A percentile compares a stretch with the other conserved stretches of the same genome.
phyloP scores from a whole-genome alignment of 2,888 invertebrate genomes.

The Frankliniella intonsa region DNA sequence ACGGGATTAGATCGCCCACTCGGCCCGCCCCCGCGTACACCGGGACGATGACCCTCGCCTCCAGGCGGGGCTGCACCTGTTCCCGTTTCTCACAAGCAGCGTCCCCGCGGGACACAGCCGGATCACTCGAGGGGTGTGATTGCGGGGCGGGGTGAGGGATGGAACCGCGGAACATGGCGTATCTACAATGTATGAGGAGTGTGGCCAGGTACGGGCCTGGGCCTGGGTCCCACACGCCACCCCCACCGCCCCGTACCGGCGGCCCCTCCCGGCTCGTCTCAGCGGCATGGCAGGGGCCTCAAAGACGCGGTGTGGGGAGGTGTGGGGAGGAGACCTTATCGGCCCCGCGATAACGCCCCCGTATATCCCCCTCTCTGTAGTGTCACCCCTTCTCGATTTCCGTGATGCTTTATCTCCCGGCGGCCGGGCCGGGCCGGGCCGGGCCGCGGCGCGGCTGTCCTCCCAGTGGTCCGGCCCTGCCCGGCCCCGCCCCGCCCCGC shows the following conservation, averaged over 20 bases:
- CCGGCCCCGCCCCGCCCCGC: no score
- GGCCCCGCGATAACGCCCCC: not conserved
- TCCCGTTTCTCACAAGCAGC: not conserved
- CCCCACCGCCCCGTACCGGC: not conserved
- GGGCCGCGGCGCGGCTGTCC: not conserved
- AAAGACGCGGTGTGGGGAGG: no score
- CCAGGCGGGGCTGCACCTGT: not conserved
- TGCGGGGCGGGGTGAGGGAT: not conserved
- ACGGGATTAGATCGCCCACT: not conserved
- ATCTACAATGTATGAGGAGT: no score
- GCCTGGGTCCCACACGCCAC: no score
- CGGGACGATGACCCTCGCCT: not conserved
- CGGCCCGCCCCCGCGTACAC: no score
- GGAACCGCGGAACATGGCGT: no score
- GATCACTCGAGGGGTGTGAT: no score
- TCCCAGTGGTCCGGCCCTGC: not conserved
- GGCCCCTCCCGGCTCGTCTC: not conserved
- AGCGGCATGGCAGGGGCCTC: not conserved
- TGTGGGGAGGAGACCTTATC: not conserved
- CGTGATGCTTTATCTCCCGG: not conserved
- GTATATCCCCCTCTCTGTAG: not conserved
- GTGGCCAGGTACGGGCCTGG: no score
- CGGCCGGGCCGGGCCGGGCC: not conserved
- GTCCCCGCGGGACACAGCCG: no score
- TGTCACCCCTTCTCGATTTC: constrained; percentile 1